phyloP scores from a whole-genome alignment of 30 jellyfish, hydroid and myxozoan genomes.

The Rhopilema esculentum region DNA sequence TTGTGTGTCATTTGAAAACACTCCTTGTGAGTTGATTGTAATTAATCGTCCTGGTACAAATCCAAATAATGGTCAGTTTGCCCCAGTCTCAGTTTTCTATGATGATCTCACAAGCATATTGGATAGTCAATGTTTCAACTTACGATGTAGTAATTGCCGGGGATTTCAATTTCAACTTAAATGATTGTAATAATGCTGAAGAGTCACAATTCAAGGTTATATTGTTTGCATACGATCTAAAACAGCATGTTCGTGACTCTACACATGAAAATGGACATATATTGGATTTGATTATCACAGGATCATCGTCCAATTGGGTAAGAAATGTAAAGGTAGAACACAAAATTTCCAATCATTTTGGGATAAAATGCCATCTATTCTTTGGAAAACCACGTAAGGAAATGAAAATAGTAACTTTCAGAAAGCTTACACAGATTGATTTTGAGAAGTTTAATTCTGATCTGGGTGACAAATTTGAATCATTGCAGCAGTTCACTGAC shows the following conservation, averaged over 20 bases:
- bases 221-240: conserved; percentile 32
- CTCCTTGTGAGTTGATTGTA: conserved; percentile 20
- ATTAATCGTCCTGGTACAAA: conserved; percentile 59
- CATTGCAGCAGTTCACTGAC: too few species aligned
- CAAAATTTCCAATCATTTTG: conserved; percentile 56
- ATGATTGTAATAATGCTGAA: conserved; percentile 48
- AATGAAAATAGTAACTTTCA: conserved; percentile 34
- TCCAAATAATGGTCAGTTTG: conserved; percentile 43
- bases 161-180: conserved; percentile 46
- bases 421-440: conserved; percentile 65
- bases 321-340: conserved; percentile 11
- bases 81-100: conserved; percentile 31
- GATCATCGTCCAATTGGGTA: conserved; percentile 40
- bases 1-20: conserved; percentile 55
- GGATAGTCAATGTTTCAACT: conserved; percentile 24
- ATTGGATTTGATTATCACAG: conserved; percentile 58
- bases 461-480: too few species aligned
- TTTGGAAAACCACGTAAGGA: conserved; percentile 28
- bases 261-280: conserved; percentile 53
- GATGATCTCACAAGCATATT: conserved; percentile 44
- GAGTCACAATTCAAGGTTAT: conserved; percentile 24
- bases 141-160: conserved; percentile 44
- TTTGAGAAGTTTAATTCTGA: conserved; percentile 34
- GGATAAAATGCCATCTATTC: conserved; percentile 39
- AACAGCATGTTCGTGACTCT: conserved; percentile 44